Conservation (phyloP, 2,797 vertebrate species). For the Myoxocephalus aenaeus region DNA sequence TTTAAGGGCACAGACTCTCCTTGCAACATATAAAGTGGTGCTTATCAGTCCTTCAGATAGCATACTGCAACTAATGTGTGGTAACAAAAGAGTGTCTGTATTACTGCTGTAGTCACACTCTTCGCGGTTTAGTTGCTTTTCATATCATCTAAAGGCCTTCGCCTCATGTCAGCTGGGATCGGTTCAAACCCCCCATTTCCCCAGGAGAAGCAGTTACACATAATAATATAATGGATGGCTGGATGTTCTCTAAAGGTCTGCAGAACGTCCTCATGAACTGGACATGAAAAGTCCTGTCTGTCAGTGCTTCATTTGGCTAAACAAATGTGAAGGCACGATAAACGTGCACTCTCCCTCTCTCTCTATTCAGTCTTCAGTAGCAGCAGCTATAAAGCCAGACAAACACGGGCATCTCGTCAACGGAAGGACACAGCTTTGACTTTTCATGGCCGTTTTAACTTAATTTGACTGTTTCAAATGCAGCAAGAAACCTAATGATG, state of each 20-base stretch:
- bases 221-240: too few relatives aligned
- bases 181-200: too few relatives aligned
- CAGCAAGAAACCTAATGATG: neutral
- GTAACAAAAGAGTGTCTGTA: neutral
- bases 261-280: neutral
- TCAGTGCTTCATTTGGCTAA: slow-evolving; percentile 59
- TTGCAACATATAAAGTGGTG: neutral
- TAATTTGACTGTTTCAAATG: neutral
- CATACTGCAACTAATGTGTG: neutral
- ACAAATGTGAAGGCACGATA: slow-evolving; percentile 48
- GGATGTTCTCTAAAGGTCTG: neutral
- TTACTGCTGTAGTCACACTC: neutral
- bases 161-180: too few relatives aligned
- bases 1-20: neutral
- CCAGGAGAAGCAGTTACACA: too few relatives aligned
- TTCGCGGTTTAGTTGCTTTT: slow-evolving; percentile 10
- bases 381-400: slow-evolving; percentile 74
- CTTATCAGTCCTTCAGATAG: neutral
- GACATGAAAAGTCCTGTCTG: neutral
- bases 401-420: slow-evolving; percentile 80
- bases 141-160: neutral
- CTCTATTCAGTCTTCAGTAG: slow-evolving; percentile 81
- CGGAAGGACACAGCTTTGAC: slow-evolving; percentile 70
- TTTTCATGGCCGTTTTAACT: neutral
- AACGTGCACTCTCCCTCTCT: neutral